Evolutionary conservation across 1,140 invertebrate genomes (phyloP).

Genomic region (Sarcophaga peregrina): DNA sequence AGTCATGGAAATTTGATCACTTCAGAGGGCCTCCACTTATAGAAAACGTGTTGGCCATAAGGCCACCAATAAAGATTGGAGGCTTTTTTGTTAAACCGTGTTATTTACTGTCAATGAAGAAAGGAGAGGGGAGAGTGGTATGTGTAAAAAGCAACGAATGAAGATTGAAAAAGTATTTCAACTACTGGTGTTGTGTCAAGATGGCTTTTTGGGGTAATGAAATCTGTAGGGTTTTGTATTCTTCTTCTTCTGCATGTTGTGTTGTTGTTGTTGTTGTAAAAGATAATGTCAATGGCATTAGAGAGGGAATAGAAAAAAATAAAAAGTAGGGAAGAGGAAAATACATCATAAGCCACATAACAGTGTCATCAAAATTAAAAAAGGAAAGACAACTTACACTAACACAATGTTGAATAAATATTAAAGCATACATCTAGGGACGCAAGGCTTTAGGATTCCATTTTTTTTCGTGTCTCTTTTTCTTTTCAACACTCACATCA

Average conservation of each 20-base stretch:
- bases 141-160: not conserved
- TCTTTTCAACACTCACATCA: not conserved
- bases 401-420: not conserved
- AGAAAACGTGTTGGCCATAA: too few relatives aligned
- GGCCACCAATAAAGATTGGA: too few relatives aligned
- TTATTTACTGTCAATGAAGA: not conserved
- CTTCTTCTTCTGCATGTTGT: not conserved
- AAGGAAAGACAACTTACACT: too few relatives aligned
- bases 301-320: not conserved
- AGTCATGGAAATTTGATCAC: too few relatives aligned
- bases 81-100: slow-evolving; percentile 4
- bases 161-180: not conserved
- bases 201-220: slow-evolving; percentile 6
- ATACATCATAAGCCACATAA: too few relatives aligned
- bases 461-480: not conserved
- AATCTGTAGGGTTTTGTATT: slow-evolving; percentile 15
- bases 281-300: slow-evolving; percentile 15
- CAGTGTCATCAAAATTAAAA: too few relatives aligned
- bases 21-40: too few relatives aligned
- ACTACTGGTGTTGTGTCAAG: not conserved
- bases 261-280: too few relatives aligned
- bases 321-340: not conserved
- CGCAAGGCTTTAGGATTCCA: too few relatives aligned
- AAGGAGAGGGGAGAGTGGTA: too few relatives aligned
- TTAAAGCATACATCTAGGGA: not conserved